Evolutionary conservation across 2,113 vertebrate species (phyloP), one percentile per base, ranked within the genome.

Genomic region (Euleptes europaea): DNA sequence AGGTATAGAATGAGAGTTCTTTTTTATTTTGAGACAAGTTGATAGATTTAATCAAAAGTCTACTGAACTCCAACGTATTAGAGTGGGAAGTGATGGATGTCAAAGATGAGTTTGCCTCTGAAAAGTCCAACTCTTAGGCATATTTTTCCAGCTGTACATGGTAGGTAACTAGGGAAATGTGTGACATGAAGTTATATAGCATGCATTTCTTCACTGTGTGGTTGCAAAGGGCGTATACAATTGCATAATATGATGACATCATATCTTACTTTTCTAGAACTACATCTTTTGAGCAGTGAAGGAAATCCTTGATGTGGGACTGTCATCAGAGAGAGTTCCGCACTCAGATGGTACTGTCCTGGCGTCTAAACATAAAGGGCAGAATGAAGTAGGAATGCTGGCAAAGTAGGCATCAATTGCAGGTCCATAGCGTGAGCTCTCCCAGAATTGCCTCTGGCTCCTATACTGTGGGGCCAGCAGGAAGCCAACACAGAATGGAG

Each of bases 121-220:
- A 77, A 66, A 86, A 60, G 74, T 75, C 40, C 17, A 40, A n/a
- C 71, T 60, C 74, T 90, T 66, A 57, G 79, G 79, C 66, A 69
- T 15, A 69, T 69, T 69, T 33, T 7, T 35, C 4, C 15, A 35
- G 15, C 33, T 69, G 12, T 33, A 15, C 14, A 15, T 35, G 38
- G 33, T 17, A 70, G 33, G 69, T 70, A 19, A 19, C 33, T 35
- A 70, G 38, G 69, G 35, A 70, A 38, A 70, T 8, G 19, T 35
- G 33, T 21, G 35, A 35, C 19, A 17, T 38, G 15, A 70, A 35
- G 69, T 35, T 70, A 21, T 38, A 40, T 38, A 70, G 4, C 14
- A 35, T 17, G 69, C 33, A 69, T 69, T 35, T 70, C 35, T 35
- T 35, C 15, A 38, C 15, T 35, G 33, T 35, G 35, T n/a, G 35